A percentile compares a stretch with the other conserved stretches of the same genome.
These are phyloP conservation scores for Ceriagrion tenellum DNA, from an alignment of 2,888 invertebrate genomes.

Conservation along the genomic window DNA sequence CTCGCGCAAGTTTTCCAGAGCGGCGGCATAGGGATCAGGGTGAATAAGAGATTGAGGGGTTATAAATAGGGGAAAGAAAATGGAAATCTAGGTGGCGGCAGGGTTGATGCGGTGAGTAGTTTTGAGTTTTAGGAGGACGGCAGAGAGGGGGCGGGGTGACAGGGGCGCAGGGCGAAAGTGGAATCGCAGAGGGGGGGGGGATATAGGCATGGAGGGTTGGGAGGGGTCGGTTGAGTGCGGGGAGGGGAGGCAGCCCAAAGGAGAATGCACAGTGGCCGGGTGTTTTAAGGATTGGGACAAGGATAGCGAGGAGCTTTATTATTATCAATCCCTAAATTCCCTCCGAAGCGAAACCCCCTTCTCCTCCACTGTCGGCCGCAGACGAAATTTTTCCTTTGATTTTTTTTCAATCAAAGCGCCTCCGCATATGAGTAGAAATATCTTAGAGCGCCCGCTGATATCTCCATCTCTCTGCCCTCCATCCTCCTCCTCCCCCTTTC, in stretches of 20 bases:
- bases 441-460: neutral
- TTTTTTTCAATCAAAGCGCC: slow-evolving; percentile 61
- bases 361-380: slow-evolving; percentile 41
- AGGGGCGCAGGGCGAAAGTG: neutral
- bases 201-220: no score
- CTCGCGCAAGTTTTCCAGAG: neutral
- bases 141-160: neutral
- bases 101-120: neutral
- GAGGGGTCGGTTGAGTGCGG: no score
- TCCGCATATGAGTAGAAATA: slow-evolving; percentile 61
- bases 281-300: slow-evolving; percentile 34
- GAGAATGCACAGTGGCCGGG: neutral
- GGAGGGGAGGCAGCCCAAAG: neutral
- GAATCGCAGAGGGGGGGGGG: neutral
- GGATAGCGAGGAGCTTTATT: slow-evolving; percentile 36
- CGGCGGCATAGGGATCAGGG: neutral
- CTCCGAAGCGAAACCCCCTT: neutral
- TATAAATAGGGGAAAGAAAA: slow-evolving; percentile 14
- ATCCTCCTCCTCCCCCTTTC: neutral
- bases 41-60: neutral
- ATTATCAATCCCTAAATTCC: slow-evolving; percentile 30
- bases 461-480: no score
- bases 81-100: neutral
- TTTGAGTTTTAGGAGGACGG: neutral
- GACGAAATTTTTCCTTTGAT: slow-evolving; percentile 48